Conservation (phyloP, 2,113 vertebrate species). For the Condylura cristata region DNA sequence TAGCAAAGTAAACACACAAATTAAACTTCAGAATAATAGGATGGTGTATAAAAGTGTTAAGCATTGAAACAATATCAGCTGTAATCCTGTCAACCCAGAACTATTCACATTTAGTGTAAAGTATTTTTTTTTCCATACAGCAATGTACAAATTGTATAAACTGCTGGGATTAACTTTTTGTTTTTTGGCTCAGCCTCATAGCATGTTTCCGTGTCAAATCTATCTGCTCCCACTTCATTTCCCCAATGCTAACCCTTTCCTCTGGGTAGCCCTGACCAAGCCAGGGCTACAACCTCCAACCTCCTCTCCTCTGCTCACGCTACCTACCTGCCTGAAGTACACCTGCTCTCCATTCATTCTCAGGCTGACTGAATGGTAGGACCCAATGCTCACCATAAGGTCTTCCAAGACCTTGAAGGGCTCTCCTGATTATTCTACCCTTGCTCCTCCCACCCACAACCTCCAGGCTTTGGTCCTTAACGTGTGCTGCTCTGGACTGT, state of each 20-base stretch:
- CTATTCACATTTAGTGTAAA: not conserved
- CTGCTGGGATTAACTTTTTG: not conserved
- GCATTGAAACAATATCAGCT: not conserved
- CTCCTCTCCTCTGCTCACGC: fast-evolving
- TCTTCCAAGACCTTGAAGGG: not conserved
- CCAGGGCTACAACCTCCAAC: not conserved
- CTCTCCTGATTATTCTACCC: not conserved
- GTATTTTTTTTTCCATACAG: not conserved
- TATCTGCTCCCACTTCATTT: not conserved
- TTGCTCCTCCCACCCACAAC: not conserved
- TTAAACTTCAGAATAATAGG: not conserved
- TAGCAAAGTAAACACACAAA: not conserved
- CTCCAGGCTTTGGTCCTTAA: not conserved
- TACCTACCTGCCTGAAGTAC: not conserved
- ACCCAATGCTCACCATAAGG: not conserved
- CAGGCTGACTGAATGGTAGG: not conserved
- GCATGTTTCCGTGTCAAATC: not conserved
- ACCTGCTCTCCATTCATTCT: not conserved
- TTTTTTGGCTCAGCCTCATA: not conserved
- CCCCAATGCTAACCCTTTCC: not conserved
- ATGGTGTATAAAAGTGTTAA: not conserved
- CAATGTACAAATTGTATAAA: not conserved
- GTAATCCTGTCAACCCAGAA: not conserved
- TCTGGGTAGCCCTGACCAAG: not conserved
- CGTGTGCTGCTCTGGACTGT: not conserved